Evolutionary conservation across 2,113 vertebrate species (phyloP).

Genomic region (human): GRCh38 chr5:111120501-111121000

Average conservation of each 20-base stretch:
- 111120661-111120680: neutral
- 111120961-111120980: conserved; percentile 49
- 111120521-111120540: conserved; percentile 95
- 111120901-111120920: neutral
- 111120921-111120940: neutral
- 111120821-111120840: neutral
- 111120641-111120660: neutral
- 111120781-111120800: neutral
- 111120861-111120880: neutral
- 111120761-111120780: neutral
- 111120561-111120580: conserved; percentile 87
- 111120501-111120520: conserved; percentile 92
- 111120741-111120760: neutral
- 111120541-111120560: conserved; percentile 89
- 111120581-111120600: conserved; percentile 86
- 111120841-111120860: neutral
- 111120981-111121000: conserved; percentile 78
- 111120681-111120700: neutral
- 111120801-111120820: neutral
- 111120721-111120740: neutral
- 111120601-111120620: conserved; percentile 14
- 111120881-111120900: neutral
- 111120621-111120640: neutral
- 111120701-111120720: conserved; percentile 18
- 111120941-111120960: neutral